A percentile compares a stretch with the other conserved stretches of the same genome.
phyloP scores from a whole-genome alignment of 1,140 invertebrate species.

The Tachypleus tridentatus region DNA sequence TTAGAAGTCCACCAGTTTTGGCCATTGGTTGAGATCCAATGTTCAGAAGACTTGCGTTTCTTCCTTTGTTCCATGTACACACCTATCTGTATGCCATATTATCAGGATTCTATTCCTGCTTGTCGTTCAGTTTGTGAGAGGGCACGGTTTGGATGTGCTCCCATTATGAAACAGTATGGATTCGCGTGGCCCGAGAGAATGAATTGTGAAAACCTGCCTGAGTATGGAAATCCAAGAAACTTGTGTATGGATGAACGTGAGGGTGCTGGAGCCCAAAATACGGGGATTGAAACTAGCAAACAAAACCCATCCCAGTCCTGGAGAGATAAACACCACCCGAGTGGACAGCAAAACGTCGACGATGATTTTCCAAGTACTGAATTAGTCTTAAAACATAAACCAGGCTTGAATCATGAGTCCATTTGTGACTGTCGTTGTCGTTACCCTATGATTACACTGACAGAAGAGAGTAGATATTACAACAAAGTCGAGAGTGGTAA shows the following conservation, averaged over 20 bases:
- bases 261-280: constrained; percentile 13
- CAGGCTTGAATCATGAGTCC: not conserved
- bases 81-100: constrained; percentile 63
- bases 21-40: constrained; percentile 45
- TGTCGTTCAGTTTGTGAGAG: constrained; percentile 89
- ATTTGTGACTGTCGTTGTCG: constrained; percentile 65
- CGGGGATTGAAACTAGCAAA: not conserved
- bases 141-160: constrained; percentile 80
- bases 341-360: not conserved
- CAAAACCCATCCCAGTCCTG: constrained; percentile 7
- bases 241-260: constrained; percentile 78
- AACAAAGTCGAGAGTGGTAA: constrained; percentile 54
- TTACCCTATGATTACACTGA: constrained; percentile 55
- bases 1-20: constrained; percentile 43
- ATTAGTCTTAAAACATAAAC: no score
- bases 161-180: constrained; percentile 90
- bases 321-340: no score
- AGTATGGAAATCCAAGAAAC: constrained; percentile 58
- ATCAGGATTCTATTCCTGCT: constrained; percentile 68
- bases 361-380: not conserved
- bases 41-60: constrained; percentile 80
- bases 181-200: constrained; percentile 94
- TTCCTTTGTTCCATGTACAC: constrained; percentile 39
- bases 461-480: constrained; percentile 39
- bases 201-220: constrained; percentile 81